These are phyloP conservation scores for Cryptophagus acutangulus DNA, from an alignment of 2,888 invertebrate genomes.

Conservation along the genomic window DNA sequence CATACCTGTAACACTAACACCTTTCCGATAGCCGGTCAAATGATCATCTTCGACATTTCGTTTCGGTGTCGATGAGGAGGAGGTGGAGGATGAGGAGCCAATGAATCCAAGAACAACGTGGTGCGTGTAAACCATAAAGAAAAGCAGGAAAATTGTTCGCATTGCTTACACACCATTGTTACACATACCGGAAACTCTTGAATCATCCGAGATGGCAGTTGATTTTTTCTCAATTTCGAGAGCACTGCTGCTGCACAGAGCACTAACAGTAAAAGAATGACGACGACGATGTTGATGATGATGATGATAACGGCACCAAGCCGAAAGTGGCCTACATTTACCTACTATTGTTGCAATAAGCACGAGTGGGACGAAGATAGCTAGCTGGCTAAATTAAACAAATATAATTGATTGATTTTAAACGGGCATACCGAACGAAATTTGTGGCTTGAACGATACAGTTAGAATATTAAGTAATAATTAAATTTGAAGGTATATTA, in stretches of 20 bases:
- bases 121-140: slow-evolving; percentile 11
- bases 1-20: slow-evolving; percentile 25
- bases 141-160: slow-evolving; percentile 29
- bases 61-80: slow-evolving; percentile 4
- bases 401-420: too few species aligned
- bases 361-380: slow-evolving; percentile 2
- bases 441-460: too few species aligned
- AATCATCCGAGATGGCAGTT: not conserved
- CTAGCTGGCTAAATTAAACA: not conserved
- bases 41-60: slow-evolving; percentile 15
- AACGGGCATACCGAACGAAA: too few species aligned
- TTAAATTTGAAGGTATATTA: too few species aligned
- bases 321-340: slow-evolving; percentile 38
- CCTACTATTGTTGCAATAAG: slow-evolving; percentile 6
- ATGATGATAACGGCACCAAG: slow-evolving; percentile 34
- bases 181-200: slow-evolving; percentile 7
- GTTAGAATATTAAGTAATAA: too few species aligned
- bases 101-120: slow-evolving; percentile 18
- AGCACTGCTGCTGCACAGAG: slow-evolving; percentile 3
- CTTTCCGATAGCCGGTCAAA: slow-evolving; percentile 17
- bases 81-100: slow-evolving; percentile 8
- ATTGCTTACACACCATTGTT: slow-evolving; percentile 34
- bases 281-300: too few species aligned
- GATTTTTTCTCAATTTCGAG: too few species aligned
- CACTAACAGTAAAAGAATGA: slow-evolving; percentile 36